Base-by-base conservation (phyloP, 2,888 invertebrate species). In the Sycophila texana region DNA sequence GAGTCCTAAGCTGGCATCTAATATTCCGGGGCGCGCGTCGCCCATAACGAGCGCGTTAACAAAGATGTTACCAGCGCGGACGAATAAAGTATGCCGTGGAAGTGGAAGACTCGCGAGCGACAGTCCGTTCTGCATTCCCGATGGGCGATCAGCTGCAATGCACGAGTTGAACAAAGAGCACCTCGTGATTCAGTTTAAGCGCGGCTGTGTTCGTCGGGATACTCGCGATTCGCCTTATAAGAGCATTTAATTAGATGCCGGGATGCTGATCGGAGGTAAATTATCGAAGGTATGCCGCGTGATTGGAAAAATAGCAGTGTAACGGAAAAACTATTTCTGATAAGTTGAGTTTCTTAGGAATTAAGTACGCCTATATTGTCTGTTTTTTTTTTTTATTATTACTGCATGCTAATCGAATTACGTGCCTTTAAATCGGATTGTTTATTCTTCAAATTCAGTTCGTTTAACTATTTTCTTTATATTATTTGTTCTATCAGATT, bases 31-130 rank as follows among this genome's bases (percentile, higher is more conserved):
- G 60, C 26, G 55, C 65, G 71, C 71, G 30, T 39, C 14, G 30
- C n/a, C 53, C 71, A 65, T 79, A 74, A 74, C 39, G 49, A 70
- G 60, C 30, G 71, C 75, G n/a, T 79, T 65, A 71, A 79, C 68
- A 74, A 74, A 71, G 74, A 71, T 66, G 58, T 79, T 75, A 55
- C 71, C 39, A 39, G 26, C 53, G 66, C 65, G 22, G 66, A 74
- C 72, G 66, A 74, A 79, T 74, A 71, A 61, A 67, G 55, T 51
- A 71, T 71, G 53, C 65, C 51, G 67, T 67, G 70, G 18, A 39
- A 74, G 20, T 49, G 58, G 26, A 67, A 16, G 30, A 14, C 7
- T 7, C 61, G 39, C 63, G 30, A 30, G 61, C 61, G 10, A 5
- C 61, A 63, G 51, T 55, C 26, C 66, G 13, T 26, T 61, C 63